A percentile compares a stretch with the other conserved stretches of the same genome.
Evolutionary conservation across 2,113 vertebrate species (phyloP).

Genomic region (Willisornis vidua): DNA sequence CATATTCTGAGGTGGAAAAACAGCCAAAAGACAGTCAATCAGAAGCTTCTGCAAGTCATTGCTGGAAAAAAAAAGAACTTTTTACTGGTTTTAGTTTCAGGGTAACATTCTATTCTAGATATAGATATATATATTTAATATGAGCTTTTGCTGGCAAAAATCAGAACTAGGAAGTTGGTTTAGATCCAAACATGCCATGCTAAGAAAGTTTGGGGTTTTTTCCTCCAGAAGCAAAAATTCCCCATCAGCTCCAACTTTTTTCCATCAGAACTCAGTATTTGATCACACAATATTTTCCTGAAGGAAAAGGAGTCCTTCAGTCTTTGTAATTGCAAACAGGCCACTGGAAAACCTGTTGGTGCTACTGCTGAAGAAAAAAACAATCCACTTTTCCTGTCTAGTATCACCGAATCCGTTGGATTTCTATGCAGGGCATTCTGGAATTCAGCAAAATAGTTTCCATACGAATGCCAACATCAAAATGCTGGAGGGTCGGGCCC

Average conservation of each 20-base stretch:
- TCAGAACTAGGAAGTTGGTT: neutral
- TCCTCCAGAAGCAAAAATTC: neutral
- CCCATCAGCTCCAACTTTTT: neutral
- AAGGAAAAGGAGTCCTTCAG: neutral
- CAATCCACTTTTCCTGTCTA: neutral
- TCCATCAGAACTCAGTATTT: neutral
- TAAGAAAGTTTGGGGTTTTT: neutral
- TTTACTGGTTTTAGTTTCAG: neutral
- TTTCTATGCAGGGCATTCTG: neutral
- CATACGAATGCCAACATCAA: neutral
- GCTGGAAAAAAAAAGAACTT: neutral
- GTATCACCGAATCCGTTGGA: neutral
- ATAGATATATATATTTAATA: neutral
- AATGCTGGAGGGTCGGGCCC: no score
- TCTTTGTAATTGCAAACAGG: neutral
- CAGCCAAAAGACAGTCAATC: neutral
- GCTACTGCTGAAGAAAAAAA: neutral
- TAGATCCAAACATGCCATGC: neutral
- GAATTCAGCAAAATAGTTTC: neutral
- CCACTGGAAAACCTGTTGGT: neutral
- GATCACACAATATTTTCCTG: neutral
- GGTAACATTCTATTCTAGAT: constrained; percentile 26
- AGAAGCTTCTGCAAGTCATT: neutral
- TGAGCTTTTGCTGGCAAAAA: constrained; percentile 6
- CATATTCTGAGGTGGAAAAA: neutral